A percentile compares a stretch with the other conserved stretches of the same genome.
Conservation (phyloP, 2,888 invertebrate genomes). For the Halocaridina rubra region DNA sequence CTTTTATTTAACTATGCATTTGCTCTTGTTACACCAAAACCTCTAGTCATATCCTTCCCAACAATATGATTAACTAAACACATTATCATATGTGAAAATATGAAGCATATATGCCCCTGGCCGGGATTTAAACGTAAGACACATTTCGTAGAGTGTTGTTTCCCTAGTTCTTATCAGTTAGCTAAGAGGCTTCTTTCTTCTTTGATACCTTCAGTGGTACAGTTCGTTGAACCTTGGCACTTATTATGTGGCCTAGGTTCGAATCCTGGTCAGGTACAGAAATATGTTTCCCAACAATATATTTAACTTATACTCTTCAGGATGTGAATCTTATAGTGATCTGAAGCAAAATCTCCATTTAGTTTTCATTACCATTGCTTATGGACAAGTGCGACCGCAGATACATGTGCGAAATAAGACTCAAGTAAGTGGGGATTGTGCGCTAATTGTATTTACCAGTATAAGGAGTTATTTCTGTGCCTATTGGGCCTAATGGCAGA, state of each 20-base stretch:
- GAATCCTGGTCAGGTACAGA: neutral
- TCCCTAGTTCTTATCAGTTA: neutral
- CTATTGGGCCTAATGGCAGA: no score
- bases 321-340: constrained; percentile 38
- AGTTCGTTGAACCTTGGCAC: neutral
- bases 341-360: constrained; percentile 11
- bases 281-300: neutral
- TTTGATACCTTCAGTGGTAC: neutral
- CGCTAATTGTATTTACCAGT: no score
- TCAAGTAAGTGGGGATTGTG: constrained; percentile 42
- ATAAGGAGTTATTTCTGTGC: no score
- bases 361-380: constrained; percentile 39
- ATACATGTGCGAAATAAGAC: constrained; percentile 49
- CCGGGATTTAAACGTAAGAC: no score
- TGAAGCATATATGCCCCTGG: no score
- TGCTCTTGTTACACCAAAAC: no score
- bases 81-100: no score
- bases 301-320: neutral
- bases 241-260: neutral
- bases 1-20: no score
- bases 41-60: no score
- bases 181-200: neutral
- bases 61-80: no score
- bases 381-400: constrained; percentile 42
- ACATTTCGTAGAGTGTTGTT: no score